Conservation (phyloP, 2,888 invertebrate genomes). For the Sminthurinus aureus region DNA sequence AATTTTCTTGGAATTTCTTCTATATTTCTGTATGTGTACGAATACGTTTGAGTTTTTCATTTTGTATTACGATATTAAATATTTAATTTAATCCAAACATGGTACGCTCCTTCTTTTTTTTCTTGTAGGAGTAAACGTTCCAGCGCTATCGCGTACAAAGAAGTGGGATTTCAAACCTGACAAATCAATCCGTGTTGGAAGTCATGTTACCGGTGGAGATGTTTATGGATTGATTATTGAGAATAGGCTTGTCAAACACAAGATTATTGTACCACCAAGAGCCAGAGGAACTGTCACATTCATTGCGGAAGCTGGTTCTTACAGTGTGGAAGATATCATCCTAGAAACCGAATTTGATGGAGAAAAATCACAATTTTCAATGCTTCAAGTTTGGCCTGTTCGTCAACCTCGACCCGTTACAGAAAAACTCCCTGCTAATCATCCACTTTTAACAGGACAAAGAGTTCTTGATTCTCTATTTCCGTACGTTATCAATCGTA, state of each 20-base stretch:
- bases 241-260: constrained; percentile 97
- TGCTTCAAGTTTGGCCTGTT: constrained; percentile 99
- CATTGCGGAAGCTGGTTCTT: constrained; percentile 92
- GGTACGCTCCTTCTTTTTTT: neutral
- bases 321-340: constrained; percentile 92
- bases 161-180: constrained; percentile 94
- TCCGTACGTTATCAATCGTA: constrained; percentile 74
- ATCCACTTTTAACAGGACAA: constrained; percentile 97
- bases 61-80: neutral
- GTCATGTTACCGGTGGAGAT: constrained; percentile 98
- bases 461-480: constrained; percentile 97
- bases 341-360: constrained; percentile 99
- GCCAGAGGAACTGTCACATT: constrained; percentile 97
- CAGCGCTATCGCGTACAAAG: constrained; percentile 80
- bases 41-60: neutral
- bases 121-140: constrained; percentile 84
- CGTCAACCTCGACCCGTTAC: constrained; percentile 95
- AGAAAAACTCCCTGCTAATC: constrained; percentile 98
- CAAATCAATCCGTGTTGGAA: constrained; percentile 82
- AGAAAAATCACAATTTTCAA: constrained; percentile 86
- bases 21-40: neutral
- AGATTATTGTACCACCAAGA: constrained; percentile 91
- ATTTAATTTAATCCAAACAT: too few relatives aligned
- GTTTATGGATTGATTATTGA: constrained; percentile 95
- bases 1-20: too few relatives aligned